Percentiles rank a stretch among this genome's conserved stretches.
phyloP scores from a whole-genome alignment of 64 coral and sea anemone genomes.

The Cladopsammia gracilis region DNA sequence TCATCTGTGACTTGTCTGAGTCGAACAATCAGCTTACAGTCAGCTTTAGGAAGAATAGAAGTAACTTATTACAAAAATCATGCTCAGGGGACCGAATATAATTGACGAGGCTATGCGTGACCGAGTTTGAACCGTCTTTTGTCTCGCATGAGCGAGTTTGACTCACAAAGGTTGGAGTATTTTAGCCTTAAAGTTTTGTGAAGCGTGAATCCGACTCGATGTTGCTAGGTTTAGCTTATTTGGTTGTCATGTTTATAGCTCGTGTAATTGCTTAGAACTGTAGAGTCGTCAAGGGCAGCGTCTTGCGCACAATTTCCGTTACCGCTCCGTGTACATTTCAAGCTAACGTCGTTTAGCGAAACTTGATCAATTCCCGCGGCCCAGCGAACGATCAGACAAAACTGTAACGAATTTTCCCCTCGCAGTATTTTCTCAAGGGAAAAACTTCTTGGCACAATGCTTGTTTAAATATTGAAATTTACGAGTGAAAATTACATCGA shows the following conservation, averaged over 20 bases:
- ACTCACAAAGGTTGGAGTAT: not conserved
- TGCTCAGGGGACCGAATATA: not conserved
- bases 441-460: not conserved
- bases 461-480: conserved; percentile 59
- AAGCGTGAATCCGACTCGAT: not conserved
- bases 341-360: not conserved
- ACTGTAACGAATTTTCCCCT: not conserved
- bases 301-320: not conserved
- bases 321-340: not conserved
- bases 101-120: not conserved
- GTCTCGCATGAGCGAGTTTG: conserved; percentile 36
- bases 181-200: not conserved
- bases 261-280: not conserved
- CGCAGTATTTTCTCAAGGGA: not conserved
- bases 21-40: not conserved
- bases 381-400: not conserved
- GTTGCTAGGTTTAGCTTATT: not conserved
- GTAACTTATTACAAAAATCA: not conserved
- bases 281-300: not conserved
- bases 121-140: not conserved
- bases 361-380: not conserved
- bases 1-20: not conserved
- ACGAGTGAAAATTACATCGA: conserved; percentile 40
- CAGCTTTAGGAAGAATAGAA: not conserved
- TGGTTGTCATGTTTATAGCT: conserved; percentile 12